phyloP scores from a whole-genome alignment of 1,140 invertebrate species.

The Diabrotica virgifera region DNA sequence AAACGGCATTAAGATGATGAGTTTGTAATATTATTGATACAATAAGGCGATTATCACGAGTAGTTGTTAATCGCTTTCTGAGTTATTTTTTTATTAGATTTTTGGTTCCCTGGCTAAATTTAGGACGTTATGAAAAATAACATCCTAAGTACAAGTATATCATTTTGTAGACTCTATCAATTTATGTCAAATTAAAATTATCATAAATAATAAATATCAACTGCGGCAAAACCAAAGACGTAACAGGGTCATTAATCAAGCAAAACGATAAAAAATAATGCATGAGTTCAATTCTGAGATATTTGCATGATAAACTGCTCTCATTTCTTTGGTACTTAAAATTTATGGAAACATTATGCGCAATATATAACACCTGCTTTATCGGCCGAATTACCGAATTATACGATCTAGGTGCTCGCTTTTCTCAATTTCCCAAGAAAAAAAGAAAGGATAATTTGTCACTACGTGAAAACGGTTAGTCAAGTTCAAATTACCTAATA shows the following conservation, averaged over 20 bases:
- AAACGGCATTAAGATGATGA: no score
- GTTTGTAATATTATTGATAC: no score
- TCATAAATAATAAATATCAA: no score
- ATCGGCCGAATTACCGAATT: conserved; percentile 20
- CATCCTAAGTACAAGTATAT: no score
- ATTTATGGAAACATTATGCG: conserved; percentile 22
- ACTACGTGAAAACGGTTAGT: neutral
- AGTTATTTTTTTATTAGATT: no score
- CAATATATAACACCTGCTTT: conserved; percentile 23
- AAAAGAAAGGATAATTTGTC: conserved; percentile 13
- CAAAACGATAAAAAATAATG: conserved; percentile 17
- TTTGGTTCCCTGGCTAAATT: no score
- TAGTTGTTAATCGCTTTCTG: no score
- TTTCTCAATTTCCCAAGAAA: conserved; percentile 8
- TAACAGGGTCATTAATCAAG: conserved; percentile 5
- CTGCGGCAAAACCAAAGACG: neutral
- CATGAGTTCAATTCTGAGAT: conserved; percentile 15
- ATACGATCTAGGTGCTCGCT: conserved; percentile 11
- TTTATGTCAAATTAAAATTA: no score
- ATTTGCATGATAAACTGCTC: conserved; percentile 19
- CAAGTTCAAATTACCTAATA: neutral
- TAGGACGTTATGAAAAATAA: no score
- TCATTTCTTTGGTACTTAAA: conserved; percentile 15
- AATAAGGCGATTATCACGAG: no score
- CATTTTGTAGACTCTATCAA: no score